A percentile compares a stretch with the other conserved stretches of the same genome.
Conservation (phyloP, 2,113 vertebrate species). For the Notechis scutatus region DNA sequence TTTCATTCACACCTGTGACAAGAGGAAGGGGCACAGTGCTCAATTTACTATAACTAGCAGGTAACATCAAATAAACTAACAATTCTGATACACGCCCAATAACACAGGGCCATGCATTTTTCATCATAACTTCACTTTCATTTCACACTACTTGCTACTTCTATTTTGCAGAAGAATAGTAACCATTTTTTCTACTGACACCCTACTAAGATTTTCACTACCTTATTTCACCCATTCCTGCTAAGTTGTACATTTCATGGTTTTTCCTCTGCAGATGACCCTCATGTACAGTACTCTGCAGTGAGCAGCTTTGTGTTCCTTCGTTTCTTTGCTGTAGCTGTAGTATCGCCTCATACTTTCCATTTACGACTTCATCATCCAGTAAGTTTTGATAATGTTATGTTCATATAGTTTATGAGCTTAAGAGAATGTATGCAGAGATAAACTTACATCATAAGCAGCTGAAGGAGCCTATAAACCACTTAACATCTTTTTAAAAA, state of each 20-base stretch:
- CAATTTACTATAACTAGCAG: background rate
- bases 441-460: background rate
- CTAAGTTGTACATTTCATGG: conserved; percentile 66
- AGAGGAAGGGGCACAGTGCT: background rate
- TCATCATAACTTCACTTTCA: conserved; percentile 53
- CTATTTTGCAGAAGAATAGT: conserved; percentile 44
- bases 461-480: background rate
- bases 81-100: background rate
- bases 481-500: background rate
- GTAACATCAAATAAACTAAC: background rate
- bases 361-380: conserved; percentile 95
- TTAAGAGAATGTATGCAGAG: conserved; percentile 20
- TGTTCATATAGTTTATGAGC: conserved; percentile 47
- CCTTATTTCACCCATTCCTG: conserved; percentile 54
- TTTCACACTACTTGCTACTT: conserved; percentile 61
- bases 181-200: conserved; percentile 37
- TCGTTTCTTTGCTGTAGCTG: conserved; percentile 96
- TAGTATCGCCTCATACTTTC: conserved; percentile 94
- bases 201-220: conserved; percentile 45
- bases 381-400: conserved; percentile 80
- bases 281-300: conserved; percentile 96
- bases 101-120: background rate
- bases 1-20: background rate
- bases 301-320: conserved; percentile 99
- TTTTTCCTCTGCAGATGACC: conserved; percentile 83